Base-by-base conservation (phyloP, 2,888 invertebrate genomes). In the Tuberolachnus salignus region DNA sequence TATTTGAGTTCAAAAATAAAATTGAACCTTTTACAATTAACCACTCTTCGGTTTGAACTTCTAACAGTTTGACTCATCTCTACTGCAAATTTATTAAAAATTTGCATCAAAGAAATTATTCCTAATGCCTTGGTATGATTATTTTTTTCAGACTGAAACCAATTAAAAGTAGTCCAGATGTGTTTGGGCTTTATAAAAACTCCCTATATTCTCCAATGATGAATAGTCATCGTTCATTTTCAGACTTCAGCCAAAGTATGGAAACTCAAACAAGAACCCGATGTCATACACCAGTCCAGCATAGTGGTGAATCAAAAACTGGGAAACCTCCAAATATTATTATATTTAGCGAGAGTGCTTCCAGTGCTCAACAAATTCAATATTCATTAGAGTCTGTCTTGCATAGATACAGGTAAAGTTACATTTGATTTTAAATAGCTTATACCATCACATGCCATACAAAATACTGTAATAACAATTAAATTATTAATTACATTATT, bases 321-420 rank as follows among this genome's bases (percentile, higher is more conserved):
- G 87, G 88, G 3, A 93, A 93, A 85, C 93, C 94, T 66, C 92
- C 92, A 3, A 94, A 93, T 86, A 89, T 94, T 83, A 87, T 94
- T 81, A 92, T 94, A 82, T 94, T 92, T 85, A 92, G 93, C 3
- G 94, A 94, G 85, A 93, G 92, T 85, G 85, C 89, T 80, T 89
- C 89, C 42, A 91, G 92, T 64, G 89, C 91, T 83, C 92, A 92
- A 83, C 92, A 91, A 85, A 90, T 93, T 74, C 91, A 91, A 84
- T 87, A 88, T 42, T 91, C 92, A 34, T 87, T 94, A 67, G 88
- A 89, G 81, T 88, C 89, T 82, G 90, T 92, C 80, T 86, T 94
- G 81, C 91, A 92, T 85, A 88, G 88, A 83, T 90, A 92, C 84
- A 91, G 90, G 92, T 92, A 87, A 84, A 86, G n/a, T n/a, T n/a